These are phyloP conservation scores for Tychaedon coryphoeus DNA, from an alignment of 2,113 vertebrate species.

Conservation along the genomic window DNA sequence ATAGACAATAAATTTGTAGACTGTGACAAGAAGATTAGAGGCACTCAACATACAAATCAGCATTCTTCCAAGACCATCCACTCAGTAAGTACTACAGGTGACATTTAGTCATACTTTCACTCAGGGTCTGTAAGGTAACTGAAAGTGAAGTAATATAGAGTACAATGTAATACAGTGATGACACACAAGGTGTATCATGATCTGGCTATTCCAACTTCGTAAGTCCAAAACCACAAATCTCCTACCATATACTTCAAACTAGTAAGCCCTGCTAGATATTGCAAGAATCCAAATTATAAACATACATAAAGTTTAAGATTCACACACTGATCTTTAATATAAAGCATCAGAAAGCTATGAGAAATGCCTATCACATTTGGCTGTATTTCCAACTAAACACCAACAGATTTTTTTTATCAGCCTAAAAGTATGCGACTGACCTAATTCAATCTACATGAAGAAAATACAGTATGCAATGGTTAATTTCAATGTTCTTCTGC, in stretches of 20 bases:
- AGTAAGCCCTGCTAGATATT: background rate
- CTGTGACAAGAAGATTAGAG: conserved; percentile 49
- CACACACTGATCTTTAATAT: background rate
- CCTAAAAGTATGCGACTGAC: background rate
- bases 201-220: background rate
- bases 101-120: background rate
- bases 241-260: background rate
- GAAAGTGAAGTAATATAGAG: fast-evolving
- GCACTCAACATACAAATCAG: conserved; percentile 28
- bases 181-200: background rate
- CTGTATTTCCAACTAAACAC: background rate
- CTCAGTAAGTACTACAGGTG: background rate
- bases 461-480: background rate
- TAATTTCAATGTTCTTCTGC: background rate
- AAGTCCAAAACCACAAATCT: background rate
- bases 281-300: background rate
- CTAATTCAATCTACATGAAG: background rate
- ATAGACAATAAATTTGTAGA: conserved; percentile 12
- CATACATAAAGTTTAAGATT: background rate
- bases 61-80: background rate
- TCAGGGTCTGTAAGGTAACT: background rate
- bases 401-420: background rate
- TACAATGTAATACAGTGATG: background rate
- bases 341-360: background rate
- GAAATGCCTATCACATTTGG: background rate